These are phyloP conservation scores for Sinocyclocheilus anophthalmus DNA, from an alignment of 2,113 vertebrate genomes.

Conservation along the genomic window DNA sequence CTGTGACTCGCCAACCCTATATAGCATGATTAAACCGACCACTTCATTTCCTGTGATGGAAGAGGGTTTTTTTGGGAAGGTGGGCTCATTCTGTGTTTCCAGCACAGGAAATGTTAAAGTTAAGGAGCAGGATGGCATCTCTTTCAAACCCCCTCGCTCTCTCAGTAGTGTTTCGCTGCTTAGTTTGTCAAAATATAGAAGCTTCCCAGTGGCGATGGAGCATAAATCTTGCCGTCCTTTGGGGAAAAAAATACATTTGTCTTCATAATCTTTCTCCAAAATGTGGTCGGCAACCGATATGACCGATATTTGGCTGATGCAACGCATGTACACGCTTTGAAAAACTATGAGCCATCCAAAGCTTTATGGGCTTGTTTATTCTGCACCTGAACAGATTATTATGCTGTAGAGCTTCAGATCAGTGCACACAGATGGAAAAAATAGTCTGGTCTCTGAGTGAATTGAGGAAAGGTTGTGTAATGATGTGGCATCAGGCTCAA, in stretches of 20 bases:
- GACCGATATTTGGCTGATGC: background rate
- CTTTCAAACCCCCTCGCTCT: background rate
- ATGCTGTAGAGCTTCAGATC: background rate
- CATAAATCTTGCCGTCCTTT: slow-evolving; percentile 29
- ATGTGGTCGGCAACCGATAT: background rate
- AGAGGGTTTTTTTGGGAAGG: background rate
- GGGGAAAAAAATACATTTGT: background rate
- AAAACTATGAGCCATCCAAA: background rate
- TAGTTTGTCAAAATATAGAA: slow-evolving; percentile 39
- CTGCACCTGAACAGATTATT: background rate
- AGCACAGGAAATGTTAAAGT: slow-evolving; percentile 57
- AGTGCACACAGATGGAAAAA: background rate
- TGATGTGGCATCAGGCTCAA: background rate
- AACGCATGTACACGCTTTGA: background rate
- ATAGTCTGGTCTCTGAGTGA: slow-evolving; percentile 8
- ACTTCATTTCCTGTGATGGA: slow-evolving; percentile 70
- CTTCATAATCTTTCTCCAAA: background rate
- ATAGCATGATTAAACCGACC: slow-evolving; percentile 62
- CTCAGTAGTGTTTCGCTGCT: slow-evolving; percentile 22
- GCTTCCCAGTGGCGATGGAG: background rate
- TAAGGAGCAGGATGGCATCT: slow-evolving; percentile 32
- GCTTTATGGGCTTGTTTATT: background rate
- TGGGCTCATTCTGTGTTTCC: slow-evolving; percentile 23
- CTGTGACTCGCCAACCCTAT: slow-evolving; percentile 41
- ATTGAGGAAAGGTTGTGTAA: slow-evolving; percentile 13